These are phyloP conservation scores for Temnothorax ravouxi DNA, from an alignment of 2,888 invertebrate species.

Conservation along the genomic window DNA sequence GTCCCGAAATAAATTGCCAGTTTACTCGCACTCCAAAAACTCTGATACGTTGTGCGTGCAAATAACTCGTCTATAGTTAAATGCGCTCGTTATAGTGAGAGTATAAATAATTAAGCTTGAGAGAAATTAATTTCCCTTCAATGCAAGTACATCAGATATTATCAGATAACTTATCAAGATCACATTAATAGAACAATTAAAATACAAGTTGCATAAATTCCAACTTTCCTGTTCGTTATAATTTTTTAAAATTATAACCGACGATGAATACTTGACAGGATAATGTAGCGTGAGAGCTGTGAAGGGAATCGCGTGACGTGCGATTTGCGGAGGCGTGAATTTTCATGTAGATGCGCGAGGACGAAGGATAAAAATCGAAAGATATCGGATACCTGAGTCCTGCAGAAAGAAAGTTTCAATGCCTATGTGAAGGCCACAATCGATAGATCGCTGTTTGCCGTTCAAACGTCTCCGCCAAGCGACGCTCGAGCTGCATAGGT, in stretches of 20 bases:
- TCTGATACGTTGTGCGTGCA: neutral
- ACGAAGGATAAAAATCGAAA: slow-evolving; percentile 54
- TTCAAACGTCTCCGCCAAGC: slow-evolving; percentile 67
- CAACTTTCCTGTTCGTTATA: neutral
- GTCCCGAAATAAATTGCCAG: slow-evolving; percentile 4
- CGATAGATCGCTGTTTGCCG: slow-evolving; percentile 71
- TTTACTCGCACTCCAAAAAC: slow-evolving; percentile 11
- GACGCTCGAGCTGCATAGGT: slow-evolving; percentile 45
- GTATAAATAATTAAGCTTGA: neutral
- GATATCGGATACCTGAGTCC: slow-evolving; percentile 48
- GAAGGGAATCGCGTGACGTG: slow-evolving; percentile 12
- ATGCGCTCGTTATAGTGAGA: neutral
- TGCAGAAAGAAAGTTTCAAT: slow-evolving; percentile 34
- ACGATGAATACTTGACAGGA: neutral
- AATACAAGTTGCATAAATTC: neutral
- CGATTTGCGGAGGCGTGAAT: slow-evolving; percentile 76
- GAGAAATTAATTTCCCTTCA: neutral
- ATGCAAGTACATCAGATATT: slow-evolving; percentile 4
- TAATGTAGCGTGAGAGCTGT: neutral
- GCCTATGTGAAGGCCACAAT: slow-evolving; percentile 29
- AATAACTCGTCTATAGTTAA: slow-evolving; percentile 18
- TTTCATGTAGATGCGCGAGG: slow-evolving; percentile 60
- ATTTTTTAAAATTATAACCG: neutral
- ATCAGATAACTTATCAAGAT: neutral
- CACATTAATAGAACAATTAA: slow-evolving; percentile 16